Base-by-base conservation (phyloP, 2,113 vertebrate species). In the Carassius gibelio region DNA sequence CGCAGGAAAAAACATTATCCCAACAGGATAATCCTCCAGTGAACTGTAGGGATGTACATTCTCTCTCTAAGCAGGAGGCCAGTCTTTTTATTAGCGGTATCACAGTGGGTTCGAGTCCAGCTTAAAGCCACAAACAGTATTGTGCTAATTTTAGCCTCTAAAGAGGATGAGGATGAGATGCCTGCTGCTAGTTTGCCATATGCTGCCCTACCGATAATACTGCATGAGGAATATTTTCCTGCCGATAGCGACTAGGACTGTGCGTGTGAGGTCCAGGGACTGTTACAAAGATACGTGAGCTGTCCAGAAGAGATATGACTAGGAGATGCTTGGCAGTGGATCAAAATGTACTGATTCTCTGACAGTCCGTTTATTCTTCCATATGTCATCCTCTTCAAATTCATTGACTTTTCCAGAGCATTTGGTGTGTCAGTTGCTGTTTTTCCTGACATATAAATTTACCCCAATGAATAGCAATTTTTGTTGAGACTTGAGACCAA, bases 141-240 rank as follows among this genome's bases (percentile, higher is more conserved):
- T 94, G 96, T 94, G 95, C 97, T 99, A 99, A 99, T 98, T 98
- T 99, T 99, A 98, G 96, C 95, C 94, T 95, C 93, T 94, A 98
- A 97, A 98, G 96, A 97, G 96, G 97, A 98, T 98, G 96, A 97
- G 96, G 96, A 97, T 97, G 97, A 98, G 96, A 95, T 96, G 96
- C 96, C 95, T 96, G 93, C 95, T 94, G 95, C 95, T 95, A 94
- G 95, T 96, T 95, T 95, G 93, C 96, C 96, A 98, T 98, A 97
- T 98, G 97, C 95, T 95, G 93, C 92, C 93, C 95, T 91, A 93
- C 88, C 91, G 94, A 97, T 97, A 96, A 95, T 97, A 96, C 96
- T 95, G 92, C 95, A 93, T 94, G 90, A 92, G 95, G 95, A 95
- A 95, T 96, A 96, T 95, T 96, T 95, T 95, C 91, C 91, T 85